Conservation (phyloP, 1,140 invertebrate genomes). For the Archegozetes longisetosus region DNA sequence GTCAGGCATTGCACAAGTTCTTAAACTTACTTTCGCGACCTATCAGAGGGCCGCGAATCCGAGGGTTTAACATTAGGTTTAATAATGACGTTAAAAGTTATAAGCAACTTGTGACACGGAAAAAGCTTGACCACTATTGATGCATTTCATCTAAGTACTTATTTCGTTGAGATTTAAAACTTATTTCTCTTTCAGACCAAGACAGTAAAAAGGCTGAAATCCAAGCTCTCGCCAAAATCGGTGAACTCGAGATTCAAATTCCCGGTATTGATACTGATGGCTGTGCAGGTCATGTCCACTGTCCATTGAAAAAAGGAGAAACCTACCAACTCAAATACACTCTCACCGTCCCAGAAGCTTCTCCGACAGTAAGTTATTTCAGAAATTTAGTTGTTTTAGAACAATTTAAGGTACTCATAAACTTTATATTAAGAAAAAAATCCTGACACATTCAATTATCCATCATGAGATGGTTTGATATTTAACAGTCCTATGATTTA, state of each 20-base stretch:
- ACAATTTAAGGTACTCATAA: no score
- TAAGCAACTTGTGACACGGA: not conserved
- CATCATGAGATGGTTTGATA: no score
- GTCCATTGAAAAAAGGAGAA: constrained; percentile 6
- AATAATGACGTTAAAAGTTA: not conserved
- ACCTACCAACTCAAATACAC: not conserved
- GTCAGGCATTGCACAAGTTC: not conserved
- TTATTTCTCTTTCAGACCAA: not conserved
- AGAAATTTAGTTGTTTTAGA: no score
- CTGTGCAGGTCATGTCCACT: constrained; percentile 1
- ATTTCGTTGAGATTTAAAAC: not conserved
- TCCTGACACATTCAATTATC: no score
- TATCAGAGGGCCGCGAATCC: not conserved
- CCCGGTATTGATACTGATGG: not conserved
- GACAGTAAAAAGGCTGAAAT: constrained; percentile 1
- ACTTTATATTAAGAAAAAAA: no score
- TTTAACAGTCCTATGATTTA: no score
- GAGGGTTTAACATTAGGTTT: no score
- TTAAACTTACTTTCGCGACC: not conserved
- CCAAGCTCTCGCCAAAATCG: not conserved
- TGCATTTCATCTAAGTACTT: not conserved
- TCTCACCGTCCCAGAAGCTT: not conserved
- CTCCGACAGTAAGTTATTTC: no score
- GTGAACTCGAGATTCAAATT: constrained; percentile 3
- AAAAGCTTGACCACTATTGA: not conserved